Conservation (phyloP, 2,797 vertebrate genomes). For the Leontopithecus rosalia region DNA sequence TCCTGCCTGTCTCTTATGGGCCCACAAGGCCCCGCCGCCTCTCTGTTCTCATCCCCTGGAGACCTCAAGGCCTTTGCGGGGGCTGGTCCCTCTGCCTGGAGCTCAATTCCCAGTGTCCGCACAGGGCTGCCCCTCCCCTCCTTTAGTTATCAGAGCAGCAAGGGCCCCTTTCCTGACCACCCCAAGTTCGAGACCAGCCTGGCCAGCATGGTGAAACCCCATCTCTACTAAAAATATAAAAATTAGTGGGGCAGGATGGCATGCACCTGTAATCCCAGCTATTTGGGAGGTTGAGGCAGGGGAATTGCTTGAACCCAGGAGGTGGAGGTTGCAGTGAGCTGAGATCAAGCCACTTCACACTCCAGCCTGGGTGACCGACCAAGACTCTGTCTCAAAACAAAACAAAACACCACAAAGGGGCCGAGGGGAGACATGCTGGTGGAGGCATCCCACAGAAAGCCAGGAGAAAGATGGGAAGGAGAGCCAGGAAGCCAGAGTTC, state of each 20-base stretch:
- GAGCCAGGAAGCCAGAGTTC: neutral
- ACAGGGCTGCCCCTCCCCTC: neutral
- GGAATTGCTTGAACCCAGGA: too few species aligned
- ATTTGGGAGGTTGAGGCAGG: too few species aligned
- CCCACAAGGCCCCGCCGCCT: neutral
- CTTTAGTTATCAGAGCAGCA: neutral
- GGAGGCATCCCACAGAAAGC: neutral
- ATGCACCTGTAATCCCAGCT: too few species aligned
- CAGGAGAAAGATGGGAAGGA: neutral
- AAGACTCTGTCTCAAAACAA: too few species aligned
- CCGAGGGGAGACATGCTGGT: accelerated
- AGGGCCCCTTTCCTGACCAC: neutral
- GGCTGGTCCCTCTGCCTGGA: neutral
- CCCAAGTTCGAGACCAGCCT: too few species aligned
- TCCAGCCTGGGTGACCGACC: too few species aligned
- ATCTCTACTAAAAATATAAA: too few species aligned
- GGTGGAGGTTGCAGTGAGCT: too few species aligned
- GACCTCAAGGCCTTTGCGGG: neutral
- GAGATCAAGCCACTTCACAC: too few species aligned
- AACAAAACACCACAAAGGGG: neutral
- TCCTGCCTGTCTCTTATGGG: neutral
- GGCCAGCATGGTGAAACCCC: too few species aligned
- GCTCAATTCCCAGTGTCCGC: neutral
- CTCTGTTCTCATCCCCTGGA: neutral
- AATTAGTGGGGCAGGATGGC: too few species aligned